Percentiles rank a stretch among this genome's conserved stretches.
These are phyloP conservation scores for Drosophila sturtevanti DNA, from an alignment of 1,140 invertebrate genomes.

Conservation along the genomic window DNA sequence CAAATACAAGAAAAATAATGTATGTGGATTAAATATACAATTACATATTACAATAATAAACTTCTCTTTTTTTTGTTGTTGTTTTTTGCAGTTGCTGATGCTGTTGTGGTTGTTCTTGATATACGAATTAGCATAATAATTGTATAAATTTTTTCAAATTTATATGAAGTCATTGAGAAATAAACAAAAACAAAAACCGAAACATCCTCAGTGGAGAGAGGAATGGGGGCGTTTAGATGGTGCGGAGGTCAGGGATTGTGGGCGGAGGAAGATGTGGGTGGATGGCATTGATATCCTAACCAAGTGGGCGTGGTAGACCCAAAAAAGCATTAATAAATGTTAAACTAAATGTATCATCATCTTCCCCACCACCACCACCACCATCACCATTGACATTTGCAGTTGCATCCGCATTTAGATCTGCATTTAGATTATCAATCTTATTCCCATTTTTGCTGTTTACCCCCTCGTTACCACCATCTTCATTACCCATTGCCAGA, in stretches of 20 bases:
- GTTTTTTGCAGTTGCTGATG: neutral
- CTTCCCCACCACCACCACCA: slow-evolving; percentile 42
- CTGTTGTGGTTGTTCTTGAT: slow-evolving; percentile 2
- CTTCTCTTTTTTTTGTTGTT: slow-evolving; percentile 3
- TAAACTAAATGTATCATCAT: slow-evolving; percentile 79
- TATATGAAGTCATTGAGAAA: slow-evolving; percentile 59
- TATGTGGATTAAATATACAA: slow-evolving; percentile 54
- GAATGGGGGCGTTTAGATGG: slow-evolving; percentile 16
- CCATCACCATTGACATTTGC: slow-evolving; percentile 43
- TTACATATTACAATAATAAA: slow-evolving; percentile 41
- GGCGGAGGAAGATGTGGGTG: slow-evolving; percentile 12
- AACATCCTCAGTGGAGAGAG: neutral
- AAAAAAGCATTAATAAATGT: slow-evolving; percentile 80
- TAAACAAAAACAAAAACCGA: slow-evolving; percentile 52
- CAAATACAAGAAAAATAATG: slow-evolving; percentile 61
- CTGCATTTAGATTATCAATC: slow-evolving; percentile 27
- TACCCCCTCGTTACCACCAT: neutral
- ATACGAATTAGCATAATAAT: slow-evolving; percentile 25
- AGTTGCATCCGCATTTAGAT: slow-evolving; percentile 25
- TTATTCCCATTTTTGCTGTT: neutral
- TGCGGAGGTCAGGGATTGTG: slow-evolving; percentile 22
- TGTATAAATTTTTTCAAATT: slow-evolving; percentile 50
- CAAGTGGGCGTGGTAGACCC: slow-evolving; percentile 67
- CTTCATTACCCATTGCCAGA: slow-evolving; percentile 32
- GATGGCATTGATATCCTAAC: slow-evolving; percentile 21